phyloP scores from a whole-genome alignment of 2,797 vertebrate species.

The Leptatherina wallacei region DNA sequence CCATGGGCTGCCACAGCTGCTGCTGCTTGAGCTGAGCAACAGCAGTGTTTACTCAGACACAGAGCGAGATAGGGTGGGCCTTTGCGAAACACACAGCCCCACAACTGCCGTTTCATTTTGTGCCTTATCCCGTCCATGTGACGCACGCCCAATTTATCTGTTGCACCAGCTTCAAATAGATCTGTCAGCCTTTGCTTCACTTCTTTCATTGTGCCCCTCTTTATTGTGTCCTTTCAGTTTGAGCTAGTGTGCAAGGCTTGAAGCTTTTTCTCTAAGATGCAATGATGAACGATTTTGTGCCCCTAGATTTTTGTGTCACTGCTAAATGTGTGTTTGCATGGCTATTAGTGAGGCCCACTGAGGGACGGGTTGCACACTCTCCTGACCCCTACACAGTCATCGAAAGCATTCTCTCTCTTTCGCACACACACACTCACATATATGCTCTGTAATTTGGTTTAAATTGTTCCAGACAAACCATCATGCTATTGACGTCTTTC shows the following conservation, averaged over 20 bases:
- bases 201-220: constrained; percentile 52
- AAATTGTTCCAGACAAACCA: constrained; percentile 44
- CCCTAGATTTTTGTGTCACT: constrained; percentile 70
- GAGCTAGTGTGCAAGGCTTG: constrained; percentile 13
- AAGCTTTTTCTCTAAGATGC: constrained; percentile 49
- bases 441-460: constrained; percentile 39
- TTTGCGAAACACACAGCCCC: constrained; percentile 56
- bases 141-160: constrained; percentile 49
- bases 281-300: constrained; percentile 67
- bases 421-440: constrained; percentile 2
- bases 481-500: constrained; percentile 45
- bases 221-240: constrained; percentile 56
- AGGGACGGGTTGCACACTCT: constrained; percentile 66
- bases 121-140: constrained; percentile 43
- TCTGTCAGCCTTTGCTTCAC: constrained; percentile 49
- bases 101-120: constrained; percentile 53
- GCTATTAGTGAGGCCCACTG: constrained; percentile 74
- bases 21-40: constrained; percentile 45
- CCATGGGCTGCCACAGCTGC: constrained; percentile 63
- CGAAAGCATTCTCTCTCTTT: constrained; percentile 39
- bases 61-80: constrained; percentile 55
- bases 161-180: constrained; percentile 56
- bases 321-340: constrained; percentile 80
- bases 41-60: constrained; percentile 63
- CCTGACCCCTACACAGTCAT: constrained; percentile 58